Percentiles rank a stretch among this genome's conserved stretches.
These are phyloP conservation scores for Eilema griseolum DNA, from an alignment of 2,888 invertebrate genomes.

Conservation along the genomic window DNA sequence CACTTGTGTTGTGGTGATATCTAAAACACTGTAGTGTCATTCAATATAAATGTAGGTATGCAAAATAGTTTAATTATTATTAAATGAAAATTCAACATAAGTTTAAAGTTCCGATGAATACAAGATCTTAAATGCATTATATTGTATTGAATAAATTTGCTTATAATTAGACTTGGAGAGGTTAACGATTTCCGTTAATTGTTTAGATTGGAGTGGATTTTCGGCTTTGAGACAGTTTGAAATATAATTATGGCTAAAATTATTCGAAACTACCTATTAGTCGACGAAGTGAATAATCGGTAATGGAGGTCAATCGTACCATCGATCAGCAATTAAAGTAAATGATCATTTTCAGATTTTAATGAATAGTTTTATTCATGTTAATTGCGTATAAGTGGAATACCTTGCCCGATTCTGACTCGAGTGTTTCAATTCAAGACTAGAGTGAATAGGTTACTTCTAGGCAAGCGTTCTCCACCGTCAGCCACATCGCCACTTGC, in stretches of 20 bases:
- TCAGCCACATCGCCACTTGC: no score
- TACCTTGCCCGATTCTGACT: no score
- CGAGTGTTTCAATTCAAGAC: no score
- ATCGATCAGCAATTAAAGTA: not conserved
- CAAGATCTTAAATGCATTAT: slow-evolving; percentile 26
- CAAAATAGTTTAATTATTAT: slow-evolving; percentile 25
- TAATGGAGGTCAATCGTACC: slow-evolving; percentile 2
- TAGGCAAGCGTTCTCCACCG: no score
- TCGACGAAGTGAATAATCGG: not conserved
- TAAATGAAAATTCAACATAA: slow-evolving; percentile 31
- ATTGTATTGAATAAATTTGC: slow-evolving; percentile 28
- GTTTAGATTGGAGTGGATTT: not conserved
- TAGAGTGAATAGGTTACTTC: no score
- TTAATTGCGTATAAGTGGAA: no score
- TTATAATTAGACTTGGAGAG: not conserved
- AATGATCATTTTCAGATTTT: not conserved
- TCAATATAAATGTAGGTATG: slow-evolving; percentile 27
- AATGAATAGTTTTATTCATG: not conserved
- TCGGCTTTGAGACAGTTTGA: not conserved
- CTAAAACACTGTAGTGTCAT: slow-evolving; percentile 28
- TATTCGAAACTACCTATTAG: not conserved
- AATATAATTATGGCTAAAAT: not conserved
- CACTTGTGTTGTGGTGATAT: slow-evolving; percentile 49
- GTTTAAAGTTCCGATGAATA: slow-evolving; percentile 26
- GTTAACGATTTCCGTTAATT: not conserved